Percentiles rank a stretch among this genome's conserved stretches.
Conservation (phyloP, 2,888 invertebrate genomes). For the Cacoxenus indagator region DNA sequence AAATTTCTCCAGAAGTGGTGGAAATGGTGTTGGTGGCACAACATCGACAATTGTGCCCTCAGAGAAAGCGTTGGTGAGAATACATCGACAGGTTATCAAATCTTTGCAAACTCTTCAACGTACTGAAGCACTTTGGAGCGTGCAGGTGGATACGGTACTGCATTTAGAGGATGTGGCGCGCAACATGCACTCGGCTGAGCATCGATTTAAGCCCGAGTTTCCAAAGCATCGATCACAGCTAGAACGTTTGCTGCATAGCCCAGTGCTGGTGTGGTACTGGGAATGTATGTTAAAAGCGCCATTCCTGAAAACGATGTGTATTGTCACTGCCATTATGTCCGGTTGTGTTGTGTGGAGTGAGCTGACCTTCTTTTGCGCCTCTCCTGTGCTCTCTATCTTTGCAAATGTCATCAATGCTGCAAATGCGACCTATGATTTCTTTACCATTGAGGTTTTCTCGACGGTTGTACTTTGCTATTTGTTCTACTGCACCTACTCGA, state of each 20-base stretch:
- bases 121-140: conserved; percentile 94
- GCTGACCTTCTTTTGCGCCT: conserved; percentile 94
- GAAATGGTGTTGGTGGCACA: conserved; percentile 69
- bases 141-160: conserved; percentile 84
- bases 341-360: conserved; percentile 98
- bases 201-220: conserved; percentile 79
- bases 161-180: conserved; percentile 89
- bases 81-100: conserved; percentile 94
- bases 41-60: conserved; percentile 79
- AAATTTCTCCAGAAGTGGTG: conserved; percentile 71
- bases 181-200: conserved; percentile 76
- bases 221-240: conserved; percentile 75
- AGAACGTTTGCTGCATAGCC: conserved; percentile 76
- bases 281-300: conserved; percentile 87
- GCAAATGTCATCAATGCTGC: conserved; percentile 93
- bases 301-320: conserved; percentile 80
- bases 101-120: conserved; percentile 92
- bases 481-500: conserved; percentile 98
- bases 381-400: conserved; percentile 94
- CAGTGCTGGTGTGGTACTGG: conserved; percentile 95
- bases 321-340: conserved; percentile 83
- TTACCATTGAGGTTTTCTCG: conserved; percentile 94
- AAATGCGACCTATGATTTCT: conserved; percentile 87
- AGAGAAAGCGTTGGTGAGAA: conserved; percentile 87
- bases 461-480: conserved; percentile 93